Conservation (phyloP, 2,113 vertebrate species). For the Macaca nemestrina region DNA sequence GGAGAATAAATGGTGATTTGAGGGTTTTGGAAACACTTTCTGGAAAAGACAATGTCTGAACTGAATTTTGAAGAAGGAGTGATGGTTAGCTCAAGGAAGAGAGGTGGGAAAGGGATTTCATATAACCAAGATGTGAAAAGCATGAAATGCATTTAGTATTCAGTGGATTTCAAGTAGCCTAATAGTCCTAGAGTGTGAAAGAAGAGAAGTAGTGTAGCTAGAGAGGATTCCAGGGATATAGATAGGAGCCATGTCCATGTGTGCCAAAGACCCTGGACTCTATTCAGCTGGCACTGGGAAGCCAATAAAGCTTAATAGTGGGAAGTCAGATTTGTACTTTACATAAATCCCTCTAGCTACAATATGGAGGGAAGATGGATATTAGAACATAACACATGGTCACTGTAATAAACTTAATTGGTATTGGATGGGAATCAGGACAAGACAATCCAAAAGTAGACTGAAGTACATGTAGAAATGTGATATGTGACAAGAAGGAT, state of each 20-base stretch:
- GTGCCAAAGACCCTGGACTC: background rate
- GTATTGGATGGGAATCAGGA: background rate
- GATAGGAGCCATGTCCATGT: background rate
- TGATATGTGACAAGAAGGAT: background rate
- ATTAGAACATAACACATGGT: background rate
- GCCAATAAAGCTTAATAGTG: background rate
- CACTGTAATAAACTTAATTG: background rate
- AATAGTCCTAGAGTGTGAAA: background rate
- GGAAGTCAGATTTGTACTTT: background rate
- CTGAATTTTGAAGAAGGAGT: background rate
- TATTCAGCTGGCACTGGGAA: background rate
- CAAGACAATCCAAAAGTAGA: background rate
- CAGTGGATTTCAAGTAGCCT: background rate
- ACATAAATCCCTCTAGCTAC: background rate
- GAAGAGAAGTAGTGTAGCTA: background rate
- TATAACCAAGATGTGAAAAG: background rate
- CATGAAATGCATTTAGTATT: background rate
- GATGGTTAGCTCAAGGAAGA: background rate
- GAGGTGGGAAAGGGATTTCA: background rate
- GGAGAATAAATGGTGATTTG: background rate
- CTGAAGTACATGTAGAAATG: conserved; percentile 7
- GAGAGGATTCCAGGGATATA: background rate
- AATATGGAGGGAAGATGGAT: background rate
- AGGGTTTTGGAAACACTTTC: background rate
- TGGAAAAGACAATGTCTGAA: background rate